Percentiles rank a stretch among this genome's conserved stretches.
Evolutionary conservation across 1,140 invertebrate genomes (phyloP).

Genomic region (Bilobella aurantiaca): DNA sequence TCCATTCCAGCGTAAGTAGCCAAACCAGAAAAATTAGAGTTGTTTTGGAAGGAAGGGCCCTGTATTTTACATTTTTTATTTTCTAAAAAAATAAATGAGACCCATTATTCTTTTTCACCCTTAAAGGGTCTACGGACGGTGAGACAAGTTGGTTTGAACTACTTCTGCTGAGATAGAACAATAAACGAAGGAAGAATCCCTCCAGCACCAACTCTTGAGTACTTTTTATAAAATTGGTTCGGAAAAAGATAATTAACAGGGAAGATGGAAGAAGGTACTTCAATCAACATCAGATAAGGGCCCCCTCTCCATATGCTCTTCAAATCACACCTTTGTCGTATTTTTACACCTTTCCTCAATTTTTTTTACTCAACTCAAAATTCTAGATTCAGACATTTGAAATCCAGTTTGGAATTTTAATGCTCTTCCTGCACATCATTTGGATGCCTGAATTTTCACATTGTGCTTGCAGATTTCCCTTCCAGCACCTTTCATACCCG

Average conservation of each 20-base stretch:
- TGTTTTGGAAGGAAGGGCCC: background rate
- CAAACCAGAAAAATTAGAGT: too few species aligned
- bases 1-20: background rate
- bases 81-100: background rate
- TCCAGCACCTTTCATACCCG: background rate
- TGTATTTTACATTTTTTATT: background rate
- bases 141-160: background rate
- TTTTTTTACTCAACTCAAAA: background rate
- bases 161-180: background rate
- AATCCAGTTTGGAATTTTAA: conserved; percentile 32
- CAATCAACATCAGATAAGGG: background rate
- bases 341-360: conserved; percentile 21
- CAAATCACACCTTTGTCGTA: conserved; percentile 31
- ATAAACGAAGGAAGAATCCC: background rate
- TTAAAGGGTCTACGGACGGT: background rate
- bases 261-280: background rate
- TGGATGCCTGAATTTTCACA: too few species aligned
- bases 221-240: background rate
- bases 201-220: background rate
- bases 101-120: conserved; percentile 7
- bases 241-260: conserved; percentile 6
- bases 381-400: too few species aligned
- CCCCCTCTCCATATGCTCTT: background rate
- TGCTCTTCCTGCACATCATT: too few species aligned
- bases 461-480: background rate